Percentiles rank a stretch among this genome's conserved stretches.
Conservation (phyloP, 2,797 vertebrate species). For the Enteromius thamalakanensis region DNA sequence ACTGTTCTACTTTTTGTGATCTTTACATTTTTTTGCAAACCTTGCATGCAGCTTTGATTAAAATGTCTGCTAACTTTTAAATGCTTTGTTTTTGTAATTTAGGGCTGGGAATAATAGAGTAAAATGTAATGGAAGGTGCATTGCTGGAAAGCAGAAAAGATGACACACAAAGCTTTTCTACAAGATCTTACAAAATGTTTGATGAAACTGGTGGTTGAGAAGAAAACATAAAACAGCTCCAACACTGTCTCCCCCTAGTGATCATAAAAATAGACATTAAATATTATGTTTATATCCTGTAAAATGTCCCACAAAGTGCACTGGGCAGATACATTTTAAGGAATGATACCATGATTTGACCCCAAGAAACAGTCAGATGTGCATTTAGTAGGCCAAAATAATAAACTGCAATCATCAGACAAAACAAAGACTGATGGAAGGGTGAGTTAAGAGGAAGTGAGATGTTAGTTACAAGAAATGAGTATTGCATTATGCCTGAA, state of each 20-base stretch:
- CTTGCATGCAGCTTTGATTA: background rate
- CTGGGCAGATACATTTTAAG: background rate
- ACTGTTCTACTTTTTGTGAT: no score
- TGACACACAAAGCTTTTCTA: background rate
- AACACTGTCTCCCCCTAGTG: constrained; percentile 38
- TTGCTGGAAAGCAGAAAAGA: background rate
- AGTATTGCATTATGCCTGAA: constrained; percentile 46
- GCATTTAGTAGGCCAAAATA: background rate
- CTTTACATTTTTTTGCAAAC: background rate
- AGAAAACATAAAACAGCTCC: background rate
- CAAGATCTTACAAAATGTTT: background rate
- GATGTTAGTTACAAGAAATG: constrained; percentile 48
- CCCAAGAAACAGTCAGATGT: background rate
- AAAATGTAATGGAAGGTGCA: background rate
- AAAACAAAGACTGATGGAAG: background rate
- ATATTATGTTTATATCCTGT: background rate
- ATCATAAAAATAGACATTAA: background rate
- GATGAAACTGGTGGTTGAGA: background rate
- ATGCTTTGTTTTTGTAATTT: background rate
- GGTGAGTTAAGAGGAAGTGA: constrained; percentile 34
- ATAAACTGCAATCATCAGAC: background rate
- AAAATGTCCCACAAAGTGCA: background rate
- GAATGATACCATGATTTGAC: background rate
- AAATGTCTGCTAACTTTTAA: background rate
- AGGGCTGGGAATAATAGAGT: background rate